Evolutionary conservation across 2,797 vertebrate species (phyloP).

Genomic region (Myoxocephalus aenaeus): DNA sequence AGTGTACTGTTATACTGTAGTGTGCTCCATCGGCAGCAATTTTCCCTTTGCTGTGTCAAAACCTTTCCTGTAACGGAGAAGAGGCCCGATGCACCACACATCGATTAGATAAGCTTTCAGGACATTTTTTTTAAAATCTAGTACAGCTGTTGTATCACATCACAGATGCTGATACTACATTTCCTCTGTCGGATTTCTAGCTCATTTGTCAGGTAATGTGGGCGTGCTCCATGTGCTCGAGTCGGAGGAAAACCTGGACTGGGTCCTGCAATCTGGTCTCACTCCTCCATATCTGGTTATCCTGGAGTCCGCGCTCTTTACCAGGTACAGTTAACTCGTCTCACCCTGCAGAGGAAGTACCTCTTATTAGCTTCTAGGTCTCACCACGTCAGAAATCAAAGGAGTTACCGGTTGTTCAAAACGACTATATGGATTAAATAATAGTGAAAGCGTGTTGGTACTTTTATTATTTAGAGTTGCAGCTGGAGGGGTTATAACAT

Average conservation of each 20-base stretch:
- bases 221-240: constrained; percentile 94
- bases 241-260: constrained; percentile 87
- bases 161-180: not conserved
- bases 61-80: not conserved
- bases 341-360: constrained; percentile 14
- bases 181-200: constrained; percentile 70
- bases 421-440: not conserved
- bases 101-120: not conserved
- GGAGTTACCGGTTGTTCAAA: not conserved
- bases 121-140: not conserved
- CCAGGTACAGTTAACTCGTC: constrained; percentile 79
- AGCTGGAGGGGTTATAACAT: too few relatives aligned
- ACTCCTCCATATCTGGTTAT: constrained; percentile 93
- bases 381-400: not conserved
- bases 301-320: constrained; percentile 88
- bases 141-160: not conserved
- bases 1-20: too few relatives aligned
- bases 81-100: not conserved
- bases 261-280: constrained; percentile 88
- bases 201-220: constrained; percentile 92
- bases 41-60: not conserved
- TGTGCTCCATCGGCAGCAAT: not conserved
- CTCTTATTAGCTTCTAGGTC: not conserved
- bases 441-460: not conserved
- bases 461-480: not conserved